These are phyloP conservation scores for Trypoxylon attenuatum DNA, from an alignment of 2,888 invertebrate species.

Conservation along the genomic window DNA sequence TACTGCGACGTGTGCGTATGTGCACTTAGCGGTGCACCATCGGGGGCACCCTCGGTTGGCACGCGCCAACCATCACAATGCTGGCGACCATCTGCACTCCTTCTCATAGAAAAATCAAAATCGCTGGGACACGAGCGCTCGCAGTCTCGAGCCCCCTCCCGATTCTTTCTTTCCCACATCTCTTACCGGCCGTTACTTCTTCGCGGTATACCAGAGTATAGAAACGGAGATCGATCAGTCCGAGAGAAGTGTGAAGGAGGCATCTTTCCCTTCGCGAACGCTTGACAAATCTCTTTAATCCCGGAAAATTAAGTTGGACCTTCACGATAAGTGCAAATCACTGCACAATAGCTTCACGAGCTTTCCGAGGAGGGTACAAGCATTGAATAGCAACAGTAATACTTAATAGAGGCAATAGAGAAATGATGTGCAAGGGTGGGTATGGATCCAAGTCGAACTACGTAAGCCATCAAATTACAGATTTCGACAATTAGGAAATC, in stretches of 20 bases:
- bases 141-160: conserved; percentile 34
- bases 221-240: not conserved
- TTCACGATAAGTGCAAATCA: no score
- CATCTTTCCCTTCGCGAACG: no score
- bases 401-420: no score
- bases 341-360: no score
- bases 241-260: not conserved
- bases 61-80: conserved; percentile 66
- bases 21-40: conserved; percentile 55
- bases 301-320: no score
- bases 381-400: no score
- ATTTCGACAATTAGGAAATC: no score
- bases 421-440: no score
- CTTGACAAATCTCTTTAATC: no score
- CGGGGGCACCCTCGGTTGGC: conserved; percentile 59
- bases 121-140: conserved; percentile 43
- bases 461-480: no score
- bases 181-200: conserved; percentile 38
- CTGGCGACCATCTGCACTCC: conserved; percentile 65
- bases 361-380: no score
- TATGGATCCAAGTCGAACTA: no score
- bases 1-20: conserved; percentile 21
- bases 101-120: conserved; percentile 65
- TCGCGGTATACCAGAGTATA: conserved; percentile 5
- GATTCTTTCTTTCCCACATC: not conserved